Conservation (phyloP, 2,797 vertebrate species). For the Todus mexicanus region DNA sequence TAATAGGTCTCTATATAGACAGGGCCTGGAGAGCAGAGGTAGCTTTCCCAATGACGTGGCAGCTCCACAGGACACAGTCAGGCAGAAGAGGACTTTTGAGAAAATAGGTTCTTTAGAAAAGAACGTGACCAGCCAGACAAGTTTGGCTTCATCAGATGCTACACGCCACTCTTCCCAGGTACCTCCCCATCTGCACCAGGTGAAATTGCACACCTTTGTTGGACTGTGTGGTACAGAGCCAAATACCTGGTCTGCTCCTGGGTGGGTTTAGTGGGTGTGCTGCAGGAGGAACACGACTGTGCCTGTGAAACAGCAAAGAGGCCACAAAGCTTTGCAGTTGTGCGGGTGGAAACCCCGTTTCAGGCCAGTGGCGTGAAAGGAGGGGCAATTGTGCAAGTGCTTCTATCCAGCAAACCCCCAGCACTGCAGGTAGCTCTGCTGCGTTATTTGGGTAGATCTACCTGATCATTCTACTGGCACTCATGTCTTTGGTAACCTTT, state of each 20-base stretch:
- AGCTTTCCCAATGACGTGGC: constrained; percentile 37
- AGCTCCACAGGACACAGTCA: constrained; percentile 72
- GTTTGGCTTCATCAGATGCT: constrained; percentile 78
- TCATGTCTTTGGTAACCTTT: neutral
- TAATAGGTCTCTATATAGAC: constrained; percentile 75
- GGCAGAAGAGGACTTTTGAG: constrained; percentile 90
- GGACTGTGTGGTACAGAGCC: neutral
- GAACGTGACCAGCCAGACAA: constrained; percentile 80
- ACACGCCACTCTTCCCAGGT: constrained; percentile 82
- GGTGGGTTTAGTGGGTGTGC: neutral
- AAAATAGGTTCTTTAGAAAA: constrained; percentile 90
- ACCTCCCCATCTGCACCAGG: neutral
- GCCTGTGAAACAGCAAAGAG: neutral
- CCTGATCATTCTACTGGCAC: neutral
- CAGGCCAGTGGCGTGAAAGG: neutral
- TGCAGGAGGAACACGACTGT: accelerated
- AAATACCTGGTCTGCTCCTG: neutral
- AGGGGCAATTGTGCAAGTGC: neutral
- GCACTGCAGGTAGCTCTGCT: neutral
- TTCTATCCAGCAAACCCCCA: neutral
- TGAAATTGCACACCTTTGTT: neutral
- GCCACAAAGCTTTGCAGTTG: neutral
- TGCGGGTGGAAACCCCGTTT: neutral
- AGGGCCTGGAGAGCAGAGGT: constrained; percentile 55
- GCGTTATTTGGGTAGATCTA: neutral